These are phyloP conservation scores for Falco cherrug DNA, from an alignment of 2,797 vertebrate genomes.

Conservation along the genomic window DNA sequence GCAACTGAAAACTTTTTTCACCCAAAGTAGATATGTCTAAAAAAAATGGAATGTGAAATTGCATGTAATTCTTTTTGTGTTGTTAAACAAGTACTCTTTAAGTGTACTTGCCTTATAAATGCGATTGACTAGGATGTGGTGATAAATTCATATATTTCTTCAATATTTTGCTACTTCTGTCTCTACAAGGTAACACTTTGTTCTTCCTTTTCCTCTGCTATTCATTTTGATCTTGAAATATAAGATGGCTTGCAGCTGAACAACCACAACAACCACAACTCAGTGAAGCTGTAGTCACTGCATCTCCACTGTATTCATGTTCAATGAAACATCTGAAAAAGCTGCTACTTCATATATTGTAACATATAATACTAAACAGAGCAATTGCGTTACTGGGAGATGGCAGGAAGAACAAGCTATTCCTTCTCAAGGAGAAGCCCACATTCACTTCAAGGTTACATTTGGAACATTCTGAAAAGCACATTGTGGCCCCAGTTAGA, in stretches of 20 bases:
- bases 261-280: neutral
- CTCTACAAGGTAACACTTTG: neutral
- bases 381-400: fast-evolving
- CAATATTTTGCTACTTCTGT: neutral
- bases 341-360: neutral
- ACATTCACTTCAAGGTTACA: neutral
- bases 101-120: neutral
- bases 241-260: neutral
- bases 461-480: constrained; percentile 2
- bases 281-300: neutral
- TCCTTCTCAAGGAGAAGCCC: neutral
- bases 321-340: neutral
- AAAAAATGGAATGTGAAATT: neutral
- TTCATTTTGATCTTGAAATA: neutral
- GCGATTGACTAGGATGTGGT: neutral
- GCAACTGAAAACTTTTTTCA: neutral
- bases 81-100: neutral
- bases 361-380: neutral
- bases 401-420: neutral
- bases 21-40: neutral
- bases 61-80: neutral
- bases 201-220: neutral
- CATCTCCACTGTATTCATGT: neutral
- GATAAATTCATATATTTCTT: neutral
- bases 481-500: neutral